phyloP scores from a whole-genome alignment of 2,797 vertebrate species.

The Takifugu rubripes region DNA sequence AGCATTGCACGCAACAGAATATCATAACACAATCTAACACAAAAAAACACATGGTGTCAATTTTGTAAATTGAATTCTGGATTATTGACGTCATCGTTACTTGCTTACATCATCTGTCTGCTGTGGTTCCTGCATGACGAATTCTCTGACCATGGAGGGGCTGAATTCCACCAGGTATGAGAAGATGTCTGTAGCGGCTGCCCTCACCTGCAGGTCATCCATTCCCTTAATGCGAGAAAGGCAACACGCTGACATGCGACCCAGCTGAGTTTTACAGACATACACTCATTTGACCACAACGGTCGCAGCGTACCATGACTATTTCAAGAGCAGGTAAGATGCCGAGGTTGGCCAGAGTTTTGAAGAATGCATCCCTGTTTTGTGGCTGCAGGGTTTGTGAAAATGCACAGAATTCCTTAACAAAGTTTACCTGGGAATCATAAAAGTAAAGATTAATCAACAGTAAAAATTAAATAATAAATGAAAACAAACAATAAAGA shows the following conservation, averaged over 20 bases:
- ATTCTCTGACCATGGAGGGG: conserved; percentile 98
- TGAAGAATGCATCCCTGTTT: conserved; percentile 95
- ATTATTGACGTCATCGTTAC: not conserved
- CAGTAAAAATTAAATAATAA: not conserved
- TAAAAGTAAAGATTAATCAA: conserved; percentile 1
- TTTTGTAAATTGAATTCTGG: too few species aligned
- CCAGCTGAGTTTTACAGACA: not conserved
- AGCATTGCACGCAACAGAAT: not conserved
- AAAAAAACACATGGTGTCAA: too few species aligned
- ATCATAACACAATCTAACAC: too few species aligned
- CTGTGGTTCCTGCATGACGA: conserved; percentile 98
- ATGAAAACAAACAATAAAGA: not conserved
- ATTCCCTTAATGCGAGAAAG: conserved; percentile 79
- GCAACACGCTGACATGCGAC: not conserved
- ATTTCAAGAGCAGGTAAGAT: conserved; percentile 97
- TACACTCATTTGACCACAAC: not conserved
- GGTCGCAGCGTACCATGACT: conserved; percentile 83
- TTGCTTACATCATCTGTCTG: conserved; percentile 90
- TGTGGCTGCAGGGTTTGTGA: conserved; percentile 95
- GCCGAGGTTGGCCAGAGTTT: conserved; percentile 92
- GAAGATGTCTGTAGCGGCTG: conserved; percentile 98
- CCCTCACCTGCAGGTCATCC: conserved; percentile 97
- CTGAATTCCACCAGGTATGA: conserved; percentile 99
- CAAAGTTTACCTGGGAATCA: conserved; percentile 87
- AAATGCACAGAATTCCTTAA: conserved; percentile 97